Evolutionary conservation across 2,113 vertebrate genomes (phyloP), one percentile per base, ranked within the genome.

Genomic region (Eonycteris spelaea): DNA sequence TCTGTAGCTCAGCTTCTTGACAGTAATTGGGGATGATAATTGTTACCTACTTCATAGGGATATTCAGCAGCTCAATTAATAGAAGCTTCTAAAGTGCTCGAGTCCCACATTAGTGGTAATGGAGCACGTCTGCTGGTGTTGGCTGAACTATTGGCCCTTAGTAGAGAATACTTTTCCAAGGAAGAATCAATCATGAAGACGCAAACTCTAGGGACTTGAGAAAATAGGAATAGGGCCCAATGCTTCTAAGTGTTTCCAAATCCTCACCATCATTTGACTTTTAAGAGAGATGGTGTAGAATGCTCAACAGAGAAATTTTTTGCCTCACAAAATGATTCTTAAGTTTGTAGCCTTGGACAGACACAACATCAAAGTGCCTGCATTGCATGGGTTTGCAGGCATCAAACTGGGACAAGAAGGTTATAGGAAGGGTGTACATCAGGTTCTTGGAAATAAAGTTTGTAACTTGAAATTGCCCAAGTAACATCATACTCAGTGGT

Each of bases 1-100:
- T 86, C 90, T 26, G 75, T 83, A 93, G 92, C 93, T 96, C 90
- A 90, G 95, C 95, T 96, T 90, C 95, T 94, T 95, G 96, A 97
- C 95, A 96, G 97, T 97, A 97, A 98, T 96, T 97, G 96, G 91
- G 95, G 91, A 95, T 21, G 87, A 95, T 96, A 96, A 97, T 93
- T 93, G 97, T 96, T 93, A 95, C 95, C 96, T 97, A 95, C 96
- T 98, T 97, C 90, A 80, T 61, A 95, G 90, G 94, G 94, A 86
- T 94, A 93, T 80, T 97, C 92, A 86, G 91, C 22, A 0, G 91
- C 90, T 97, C 97, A 96, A 95, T 98, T 97, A 97, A 97, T 65
- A 82, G 91, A 95, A 96, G 91, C 92, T 77, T 97, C 96, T 96
- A 43, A 86, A 93, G 95, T 90, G 74, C 95, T 93, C 35, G 74